phyloP scores from a whole-genome alignment of 2,888 invertebrate species.

The Iselma pallidipennis region DNA sequence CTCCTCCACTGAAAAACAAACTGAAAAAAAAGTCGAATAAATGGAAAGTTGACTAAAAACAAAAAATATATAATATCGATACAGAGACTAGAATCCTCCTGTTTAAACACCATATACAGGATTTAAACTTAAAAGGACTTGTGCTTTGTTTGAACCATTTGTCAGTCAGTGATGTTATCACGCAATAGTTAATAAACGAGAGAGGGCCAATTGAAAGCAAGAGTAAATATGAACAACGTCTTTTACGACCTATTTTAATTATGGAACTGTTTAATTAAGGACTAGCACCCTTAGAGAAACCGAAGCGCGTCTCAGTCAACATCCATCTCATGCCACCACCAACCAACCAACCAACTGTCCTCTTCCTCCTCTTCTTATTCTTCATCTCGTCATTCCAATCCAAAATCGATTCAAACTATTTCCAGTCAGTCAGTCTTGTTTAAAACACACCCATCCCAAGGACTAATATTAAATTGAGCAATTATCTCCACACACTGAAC shows the following conservation, averaged over 20 bases:
- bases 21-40: background rate
- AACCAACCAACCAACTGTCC: background rate
- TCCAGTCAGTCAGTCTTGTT: background rate
- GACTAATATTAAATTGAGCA: slow-evolving; percentile 18
- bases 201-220: slow-evolving; percentile 31
- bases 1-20: background rate
- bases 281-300: slow-evolving; percentile 20
- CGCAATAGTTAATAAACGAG: slow-evolving; percentile 28
- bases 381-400: slow-evolving; percentile 1
- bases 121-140: background rate
- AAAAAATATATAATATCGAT: background rate
- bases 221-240: slow-evolving; percentile 35
- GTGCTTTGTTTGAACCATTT: background rate
- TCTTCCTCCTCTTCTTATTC: background rate
- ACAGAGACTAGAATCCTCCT: background rate
- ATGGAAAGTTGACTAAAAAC: too few species aligned
- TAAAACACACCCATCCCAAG: slow-evolving; percentile 10
- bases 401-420: slow-evolving; percentile 6
- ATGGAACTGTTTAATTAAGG: slow-evolving; percentile 35
- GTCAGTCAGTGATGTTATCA: slow-evolving; percentile 17
- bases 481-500: slow-evolving; percentile 20
- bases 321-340: slow-evolving; percentile 5
- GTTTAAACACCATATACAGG: background rate
- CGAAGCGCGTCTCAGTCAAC: slow-evolving; percentile 16
- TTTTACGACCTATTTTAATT: slow-evolving; percentile 36